Base-by-base conservation (phyloP, 2,888 invertebrate genomes). In the Chrysolina oricalcia region DNA sequence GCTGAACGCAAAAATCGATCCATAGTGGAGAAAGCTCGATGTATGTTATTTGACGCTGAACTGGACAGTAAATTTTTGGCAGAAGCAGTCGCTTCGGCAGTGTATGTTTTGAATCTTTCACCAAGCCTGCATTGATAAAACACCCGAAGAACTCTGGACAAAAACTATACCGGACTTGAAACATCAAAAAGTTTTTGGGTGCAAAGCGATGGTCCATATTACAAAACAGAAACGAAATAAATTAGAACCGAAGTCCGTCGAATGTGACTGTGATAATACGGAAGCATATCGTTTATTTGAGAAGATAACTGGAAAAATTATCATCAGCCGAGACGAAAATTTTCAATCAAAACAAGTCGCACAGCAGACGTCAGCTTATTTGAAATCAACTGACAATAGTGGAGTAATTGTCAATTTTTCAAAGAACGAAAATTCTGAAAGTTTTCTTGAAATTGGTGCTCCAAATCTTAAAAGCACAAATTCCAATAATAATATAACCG, bases 101-200 rank as follows among this genome's bases (percentile, higher is more conserved):
- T 81, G 9, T 84, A 84, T 66, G 43, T 81, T 17, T 43, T 69
- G 35, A 85, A 84, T 41, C 72, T 84, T 63, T 77, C 8, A 71
- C 56, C 67, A 62, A 19, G 19, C 56, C 15, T 65, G 43, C 21
- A 21, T 68, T 74, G 46, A 78, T 46, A 81, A 83, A 77, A 86
- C 85, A 1, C 85, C 87, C 5, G 82, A 78, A 75, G 86, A 87
- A 76, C 10, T 80, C 9, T 86, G 87, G 85, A 75, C 78, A n/a
- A 62, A 56, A 1, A 75, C 69, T 19, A 86, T 84, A 74, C 85
- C 86, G 10, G 77, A 66, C 81, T 88, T 64, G n/a, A 35, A 3
- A 35, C 35, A 35, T 35, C 8, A 83, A 10, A 70, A 78, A 79
- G 75, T 83, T 46, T 86, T 86, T 81, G 84, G 82, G 41, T 83